Base-by-base conservation (phyloP, 2,113 vertebrate genomes). In the Motacilla alba region DNA sequence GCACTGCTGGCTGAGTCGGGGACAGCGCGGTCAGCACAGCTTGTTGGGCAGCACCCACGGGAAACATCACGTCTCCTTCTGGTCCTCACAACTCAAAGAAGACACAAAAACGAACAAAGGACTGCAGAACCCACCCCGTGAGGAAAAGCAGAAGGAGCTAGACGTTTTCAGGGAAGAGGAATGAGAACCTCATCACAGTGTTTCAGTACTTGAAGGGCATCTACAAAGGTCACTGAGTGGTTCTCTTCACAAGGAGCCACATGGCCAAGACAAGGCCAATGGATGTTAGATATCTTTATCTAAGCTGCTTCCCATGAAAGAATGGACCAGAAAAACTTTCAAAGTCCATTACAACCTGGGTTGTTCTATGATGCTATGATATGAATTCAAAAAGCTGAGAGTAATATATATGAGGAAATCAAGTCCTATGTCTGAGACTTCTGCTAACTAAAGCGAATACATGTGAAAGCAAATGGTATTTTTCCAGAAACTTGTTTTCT, bases 21-120 rank as follows among this genome's bases (percentile, higher is more conserved):
- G 3, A 62, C 19, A 37, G 27, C 33, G 1, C 7, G 35, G 35
- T 35, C 35, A 35, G 22, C 10, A 47, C 22, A 15, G 23, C 39
- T 27, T 5, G 14, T 37, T 0, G 1, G 26, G 22, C 44, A 33
- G 8, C 11, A 17, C 16, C 50, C 22, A 4, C 4, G 6, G 33
- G 22, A 30, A 76, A 13, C 31, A 39, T 3, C 2, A 0, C 3
- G 1, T 11, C 59, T 24, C 37, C 6, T 30, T 18, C 50, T 30
- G 23, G 11, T 30, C 19, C 16, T 50, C 33, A n/a, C 20, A 44
- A 3, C 9, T 20, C 27, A 66, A 49, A 35, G 43, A 53, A 49
- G 35, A 30, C 81, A n/a, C 21, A 49, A 30, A 85, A 75, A 30
- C 6, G 3, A 58, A 75, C 15, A 75, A 24, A 35, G 13, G 10